Base-by-base conservation (phyloP, 2,113 vertebrate species). In the Lamprotornis superbus region DNA sequence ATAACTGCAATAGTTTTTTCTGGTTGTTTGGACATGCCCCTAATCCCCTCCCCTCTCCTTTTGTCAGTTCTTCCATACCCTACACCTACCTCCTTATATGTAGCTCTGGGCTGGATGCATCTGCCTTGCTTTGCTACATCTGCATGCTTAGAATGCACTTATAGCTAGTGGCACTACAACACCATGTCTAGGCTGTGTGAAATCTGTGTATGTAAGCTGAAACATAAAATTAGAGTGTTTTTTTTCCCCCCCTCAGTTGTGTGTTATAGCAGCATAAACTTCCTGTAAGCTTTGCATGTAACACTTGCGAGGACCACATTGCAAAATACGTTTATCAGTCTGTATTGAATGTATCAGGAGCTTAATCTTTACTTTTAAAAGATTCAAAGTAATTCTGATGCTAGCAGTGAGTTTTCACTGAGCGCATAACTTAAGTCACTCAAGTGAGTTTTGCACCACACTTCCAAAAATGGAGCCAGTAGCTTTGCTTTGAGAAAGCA, bases 71-170 rank as follows among this genome's bases (percentile, higher is more conserved):
- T 55, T 76, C 44, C n/a, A 33, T 86, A 10, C 5, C 5, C 2
- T 25, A 2, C 0, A 0, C 6, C 12, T 22, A 0, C 6, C 8
- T 22, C 12, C 39, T 57, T 63, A 11, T 25, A 16, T 77, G 24
- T 74, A 53, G 9, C 39, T 15, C 7, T 2, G 1, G 19, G 6
- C 17, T 33, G 35, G 9, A 11, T 53, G 15, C 14, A 20, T 70
- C 56, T 78, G 0, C 23, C 21, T n/a, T 78, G 60, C 23, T 57
- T 57, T 65, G 10, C 5, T 67, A 5, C 16, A 17, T 63, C 52
- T 71, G 44, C 22, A 8, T 65, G 42, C 37, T 4, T 2, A 37
- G 56, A 52, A 60, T 6, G 11, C 33, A 8, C 30, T 81, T 50
- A 27, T 76, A 13, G 8, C 19, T 46, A 25, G 19, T 57, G 23